Conservation (phyloP, 1,140 invertebrate species). For the Acromyrmex heyeri region DNA sequence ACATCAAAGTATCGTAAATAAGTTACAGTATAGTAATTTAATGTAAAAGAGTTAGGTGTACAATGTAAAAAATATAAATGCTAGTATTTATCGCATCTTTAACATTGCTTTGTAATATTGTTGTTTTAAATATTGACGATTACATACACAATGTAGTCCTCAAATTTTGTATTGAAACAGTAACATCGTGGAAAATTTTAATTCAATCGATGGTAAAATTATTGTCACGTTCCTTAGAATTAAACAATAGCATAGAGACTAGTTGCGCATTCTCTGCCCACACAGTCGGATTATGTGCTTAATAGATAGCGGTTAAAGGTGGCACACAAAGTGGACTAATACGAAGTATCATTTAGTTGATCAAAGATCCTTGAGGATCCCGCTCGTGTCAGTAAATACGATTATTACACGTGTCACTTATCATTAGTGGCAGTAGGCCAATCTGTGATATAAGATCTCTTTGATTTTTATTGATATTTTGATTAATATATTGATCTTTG, state of each 20-base stretch:
- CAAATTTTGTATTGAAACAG: not conserved
- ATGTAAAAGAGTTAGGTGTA: not conserved
- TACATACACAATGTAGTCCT: not conserved
- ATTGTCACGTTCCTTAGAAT: not conserved
- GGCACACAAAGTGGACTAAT: conserved; percentile 70
- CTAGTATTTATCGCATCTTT: not conserved
- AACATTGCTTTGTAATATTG: not conserved
- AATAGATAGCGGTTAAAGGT: conserved; percentile 70
- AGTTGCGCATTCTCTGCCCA: conserved; percentile 60
- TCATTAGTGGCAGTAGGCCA: not conserved
- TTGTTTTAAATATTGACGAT: not conserved
- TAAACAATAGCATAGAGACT: conserved; percentile 28
- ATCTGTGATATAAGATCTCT: not conserved
- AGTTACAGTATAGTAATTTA: not conserved
- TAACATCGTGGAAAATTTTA: not conserved
- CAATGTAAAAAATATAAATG: not conserved
- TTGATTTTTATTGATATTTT: no score
- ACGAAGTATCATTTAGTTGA: conserved; percentile 67
- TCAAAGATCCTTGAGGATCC: conserved; percentile 71
- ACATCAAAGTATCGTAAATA: not conserved
- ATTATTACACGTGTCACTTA: conserved; percentile 54
- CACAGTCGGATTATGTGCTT: conserved; percentile 64
- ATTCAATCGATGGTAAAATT: not conserved
- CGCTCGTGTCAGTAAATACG: conserved; percentile 66
- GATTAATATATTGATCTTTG: no score